Evolutionary conservation across 2,113 vertebrate genomes (phyloP).

Genomic region (Vanacampus margaritifer): DNA sequence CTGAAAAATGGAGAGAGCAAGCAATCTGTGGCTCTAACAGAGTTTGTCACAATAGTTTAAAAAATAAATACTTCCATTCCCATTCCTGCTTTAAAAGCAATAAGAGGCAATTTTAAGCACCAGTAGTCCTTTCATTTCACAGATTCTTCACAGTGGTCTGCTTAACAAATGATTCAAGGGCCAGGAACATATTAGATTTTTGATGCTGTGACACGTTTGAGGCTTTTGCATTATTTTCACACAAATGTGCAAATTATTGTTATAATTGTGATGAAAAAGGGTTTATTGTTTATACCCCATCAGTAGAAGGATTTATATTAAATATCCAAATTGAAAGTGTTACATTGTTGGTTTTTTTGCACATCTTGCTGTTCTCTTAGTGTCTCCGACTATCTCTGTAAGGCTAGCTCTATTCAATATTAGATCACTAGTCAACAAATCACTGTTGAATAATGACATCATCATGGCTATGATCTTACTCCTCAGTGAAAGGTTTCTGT

Average conservation of each 20-base stretch:
- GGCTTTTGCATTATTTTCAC: not conserved
- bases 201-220: not conserved
- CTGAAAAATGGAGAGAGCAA: slow-evolving; percentile 55
- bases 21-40: slow-evolving; percentile 57
- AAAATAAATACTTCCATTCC: slow-evolving; percentile 24
- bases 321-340: too few species aligned
- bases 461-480: too few species aligned
- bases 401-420: too few species aligned
- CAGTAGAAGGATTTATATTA: too few species aligned
- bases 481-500: too few species aligned
- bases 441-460: too few species aligned
- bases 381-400: too few species aligned
- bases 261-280: not conserved
- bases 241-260: not conserved
- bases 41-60: slow-evolving; percentile 20
- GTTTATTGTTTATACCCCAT: too few species aligned
- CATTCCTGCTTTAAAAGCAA: slow-evolving; percentile 27
- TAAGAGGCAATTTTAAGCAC: slow-evolving; percentile 11
- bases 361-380: too few species aligned
- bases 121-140: slow-evolving; percentile 17
- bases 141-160: slow-evolving; percentile 23
- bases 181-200: slow-evolving; percentile 8
- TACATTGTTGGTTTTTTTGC: too few species aligned
- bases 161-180: slow-evolving; percentile 15
- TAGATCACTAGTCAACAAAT: too few species aligned